These are phyloP conservation scores for Styela plicata DNA, from an alignment of 23 tunicate genomes.

Conservation along the genomic window DNA sequence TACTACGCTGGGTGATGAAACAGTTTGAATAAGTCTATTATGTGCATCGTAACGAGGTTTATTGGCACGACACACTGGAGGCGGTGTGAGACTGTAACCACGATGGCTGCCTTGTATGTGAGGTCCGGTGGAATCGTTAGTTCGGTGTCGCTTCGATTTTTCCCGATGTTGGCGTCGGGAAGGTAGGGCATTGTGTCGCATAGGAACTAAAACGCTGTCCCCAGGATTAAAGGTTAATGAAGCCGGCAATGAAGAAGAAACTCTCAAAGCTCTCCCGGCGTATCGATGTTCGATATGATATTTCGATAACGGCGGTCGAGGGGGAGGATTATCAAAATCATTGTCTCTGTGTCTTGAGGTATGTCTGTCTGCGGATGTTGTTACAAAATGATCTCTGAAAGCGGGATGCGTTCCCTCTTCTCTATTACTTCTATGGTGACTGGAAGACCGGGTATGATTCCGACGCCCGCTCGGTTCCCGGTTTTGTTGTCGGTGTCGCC, in stretches of 20 bases:
- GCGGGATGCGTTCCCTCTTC: conserved; percentile 7
- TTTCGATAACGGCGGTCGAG: conserved; percentile 15
- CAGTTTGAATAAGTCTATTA: not conserved
- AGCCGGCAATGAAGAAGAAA: conserved; percentile 6
- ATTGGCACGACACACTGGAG: conserved; percentile 7
- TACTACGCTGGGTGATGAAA: not conserved
- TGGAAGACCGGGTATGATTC: conserved; percentile 11
- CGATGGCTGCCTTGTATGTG: not conserved
- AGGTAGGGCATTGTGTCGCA: conserved; percentile 1
- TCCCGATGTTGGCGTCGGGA: not conserved
- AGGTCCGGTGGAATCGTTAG: not conserved
- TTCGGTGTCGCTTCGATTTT: not conserved
- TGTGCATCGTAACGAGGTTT: conserved; percentile 1
- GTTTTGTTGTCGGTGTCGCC: not conserved
- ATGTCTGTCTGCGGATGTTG: conserved; percentile 1
- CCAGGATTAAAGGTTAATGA: conserved; percentile 15
- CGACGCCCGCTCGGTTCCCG: conserved; percentile 21
- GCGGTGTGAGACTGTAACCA: conserved; percentile 13
- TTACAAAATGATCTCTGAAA: not conserved
- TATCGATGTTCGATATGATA: conserved; percentile 1
- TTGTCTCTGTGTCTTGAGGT: not conserved
- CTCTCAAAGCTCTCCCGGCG: not conserved
- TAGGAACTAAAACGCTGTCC: conserved; percentile 8
- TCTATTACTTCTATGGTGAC: not conserved
- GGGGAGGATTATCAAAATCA: not conserved